phyloP scores from a whole-genome alignment of 2,113 vertebrate genomes.

The Eubucco bourcierii region DNA sequence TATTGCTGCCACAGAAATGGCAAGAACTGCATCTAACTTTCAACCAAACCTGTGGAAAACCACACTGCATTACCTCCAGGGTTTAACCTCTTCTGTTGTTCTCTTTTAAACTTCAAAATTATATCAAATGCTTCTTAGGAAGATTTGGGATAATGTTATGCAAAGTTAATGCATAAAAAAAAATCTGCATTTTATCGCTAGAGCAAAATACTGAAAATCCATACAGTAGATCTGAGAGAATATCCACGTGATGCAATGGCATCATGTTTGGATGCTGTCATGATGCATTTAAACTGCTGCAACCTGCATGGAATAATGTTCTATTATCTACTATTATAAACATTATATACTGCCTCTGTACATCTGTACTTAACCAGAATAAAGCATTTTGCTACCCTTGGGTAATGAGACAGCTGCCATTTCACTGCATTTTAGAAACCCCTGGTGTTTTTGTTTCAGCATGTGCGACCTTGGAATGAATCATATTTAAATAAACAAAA shows the following conservation, averaged over 20 bases:
- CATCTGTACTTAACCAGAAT: not conserved
- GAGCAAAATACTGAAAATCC: not conserved
- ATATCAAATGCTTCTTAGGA: not conserved
- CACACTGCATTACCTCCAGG: not conserved
- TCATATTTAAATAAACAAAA: not conserved
- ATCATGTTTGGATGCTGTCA: not conserved
- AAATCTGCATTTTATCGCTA: not conserved
- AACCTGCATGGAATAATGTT: not conserved
- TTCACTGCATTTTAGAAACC: not conserved
- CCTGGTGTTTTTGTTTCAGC: not conserved
- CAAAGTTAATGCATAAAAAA: not conserved
- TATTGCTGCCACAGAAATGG: not conserved
- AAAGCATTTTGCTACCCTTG: not conserved
- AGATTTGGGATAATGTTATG: not conserved
- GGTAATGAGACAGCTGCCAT: not conserved
- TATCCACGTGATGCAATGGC: not conserved
- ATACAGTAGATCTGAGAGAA: not conserved
- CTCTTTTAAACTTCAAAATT: not conserved
- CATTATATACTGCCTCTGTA: not conserved
- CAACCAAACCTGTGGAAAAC: not conserved
- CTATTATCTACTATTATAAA: not conserved
- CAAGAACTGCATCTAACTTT: not conserved
- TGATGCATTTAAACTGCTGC: accelerated
- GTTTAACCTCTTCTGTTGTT: not conserved
- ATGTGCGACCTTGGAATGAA: not conserved